Evolutionary conservation across 2,797 vertebrate genomes (phyloP), one percentile per base, ranked within the genome.

Genomic region (Tiaroga cobitis): DNA sequence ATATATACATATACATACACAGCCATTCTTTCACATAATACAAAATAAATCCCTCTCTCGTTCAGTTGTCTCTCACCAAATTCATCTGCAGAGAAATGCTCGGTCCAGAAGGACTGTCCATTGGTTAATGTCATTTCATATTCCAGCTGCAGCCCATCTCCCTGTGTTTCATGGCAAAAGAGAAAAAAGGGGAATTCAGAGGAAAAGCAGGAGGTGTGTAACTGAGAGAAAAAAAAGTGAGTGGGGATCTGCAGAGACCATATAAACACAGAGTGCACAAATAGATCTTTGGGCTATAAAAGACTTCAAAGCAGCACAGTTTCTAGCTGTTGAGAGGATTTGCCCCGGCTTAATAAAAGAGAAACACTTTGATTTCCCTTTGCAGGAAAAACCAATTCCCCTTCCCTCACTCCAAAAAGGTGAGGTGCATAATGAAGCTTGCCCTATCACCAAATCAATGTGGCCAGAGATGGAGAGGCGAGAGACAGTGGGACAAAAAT

Each of bases 121-220:
- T 98, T 98, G 87, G 96, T 97, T 88, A 98, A 95, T 24, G 96
- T 96, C 97, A 98, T 97, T 92, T 98, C 97, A 0, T 98, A 98
- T 90, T 98, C 96, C 92, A 98, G 91, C 92, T 96, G 96, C 87
- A 98, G 89, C 63, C 97, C 97, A 11, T 97, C 97, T 24, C 97
- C 97, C 97, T 98, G 92, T 2, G 3, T 77, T 54, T 80, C 63
- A 85, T 32, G 37, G 13, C 6, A 54, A 61, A 46, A 72, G 24
- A 81, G 69, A 78, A 59, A 54, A 84, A 84, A 15, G 6, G 54
- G 19, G 43, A 56, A 43, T 56, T 32, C n/a, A 43, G 70, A 46
- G 39, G 15, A 68, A 70, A 51, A 26, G 46, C 51, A 69, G 68
- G 80, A 67, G 49, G 56, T 78, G 6, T 21, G 37, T 79, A 59